Percentiles rank a stretch among this genome's conserved stretches.
These are phyloP conservation scores for Staurois parvus DNA, from an alignment of 2,797 vertebrate species.

Conservation along the genomic window DNA sequence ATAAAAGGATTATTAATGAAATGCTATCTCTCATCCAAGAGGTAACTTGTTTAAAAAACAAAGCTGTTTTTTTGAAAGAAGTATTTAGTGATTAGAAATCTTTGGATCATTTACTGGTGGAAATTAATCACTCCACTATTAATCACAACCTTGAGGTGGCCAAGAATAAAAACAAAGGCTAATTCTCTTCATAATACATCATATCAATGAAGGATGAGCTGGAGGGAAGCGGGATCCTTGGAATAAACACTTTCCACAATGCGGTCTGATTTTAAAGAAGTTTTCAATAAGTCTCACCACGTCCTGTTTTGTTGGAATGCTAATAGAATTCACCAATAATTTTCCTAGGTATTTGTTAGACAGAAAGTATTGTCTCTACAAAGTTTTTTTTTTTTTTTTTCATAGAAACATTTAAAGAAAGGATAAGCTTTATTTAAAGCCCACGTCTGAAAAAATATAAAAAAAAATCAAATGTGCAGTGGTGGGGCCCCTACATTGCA, in stretches of 20 bases:
- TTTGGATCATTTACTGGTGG: slow-evolving; percentile 10
- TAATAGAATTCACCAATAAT: neutral
- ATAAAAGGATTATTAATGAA: neutral
- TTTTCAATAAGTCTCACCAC: neutral
- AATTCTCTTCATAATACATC: neutral
- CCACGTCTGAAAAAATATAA: no score
- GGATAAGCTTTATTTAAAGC: no score
- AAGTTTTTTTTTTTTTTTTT: no score
- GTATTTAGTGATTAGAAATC: slow-evolving; percentile 9
- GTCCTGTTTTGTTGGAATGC: neutral
- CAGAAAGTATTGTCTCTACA: no score
- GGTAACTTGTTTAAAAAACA: neutral
- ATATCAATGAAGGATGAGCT: neutral
- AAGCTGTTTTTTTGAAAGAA: neutral
- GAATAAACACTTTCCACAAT: neutral
- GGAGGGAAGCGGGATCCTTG: no score
- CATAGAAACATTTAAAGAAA: no score
- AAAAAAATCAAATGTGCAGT: no score
- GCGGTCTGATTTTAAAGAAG: neutral
- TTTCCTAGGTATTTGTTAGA: neutral
- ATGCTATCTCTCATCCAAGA: neutral
- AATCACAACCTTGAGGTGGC: slow-evolving; percentile 29
- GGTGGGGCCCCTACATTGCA: no score
- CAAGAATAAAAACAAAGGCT: slow-evolving; percentile 30
- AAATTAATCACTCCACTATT: slow-evolving; percentile 27